phyloP scores from a whole-genome alignment of 1,140 invertebrate genomes.

The Drosophila yakuba region DNA sequence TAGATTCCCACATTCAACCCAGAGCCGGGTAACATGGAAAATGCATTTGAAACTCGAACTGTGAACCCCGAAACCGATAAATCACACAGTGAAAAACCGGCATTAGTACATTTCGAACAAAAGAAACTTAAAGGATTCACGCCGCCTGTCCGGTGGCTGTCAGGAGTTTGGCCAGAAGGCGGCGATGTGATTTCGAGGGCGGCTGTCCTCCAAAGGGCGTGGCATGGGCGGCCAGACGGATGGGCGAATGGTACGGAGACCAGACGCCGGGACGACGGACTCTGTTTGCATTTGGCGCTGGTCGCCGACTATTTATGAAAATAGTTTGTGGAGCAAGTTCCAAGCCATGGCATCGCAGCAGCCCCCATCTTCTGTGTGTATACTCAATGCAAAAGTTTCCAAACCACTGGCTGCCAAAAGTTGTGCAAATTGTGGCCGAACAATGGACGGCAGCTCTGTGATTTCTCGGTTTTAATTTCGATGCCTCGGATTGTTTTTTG shows the following conservation, averaged over 20 bases:
- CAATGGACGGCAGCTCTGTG: conserved; percentile 68
- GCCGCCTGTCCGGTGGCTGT: conserved; percentile 50
- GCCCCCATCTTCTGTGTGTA: conserved; percentile 1
- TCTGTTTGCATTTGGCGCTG: conserved; percentile 72
- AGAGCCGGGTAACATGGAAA: conserved; percentile 64
- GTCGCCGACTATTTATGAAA: conserved; percentile 73
- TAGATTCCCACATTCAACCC: neutral
- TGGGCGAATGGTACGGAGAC: neutral
- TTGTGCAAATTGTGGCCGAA: conserved; percentile 77
- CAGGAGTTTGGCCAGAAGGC: conserved; percentile 42
- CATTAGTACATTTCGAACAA: conserved; percentile 76
- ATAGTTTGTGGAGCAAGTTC: conserved; percentile 69
- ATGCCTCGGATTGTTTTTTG: conserved; percentile 53
- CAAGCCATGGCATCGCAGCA: neutral
- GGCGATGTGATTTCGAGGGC: conserved; percentile 21
- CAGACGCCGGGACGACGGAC: conserved; percentile 57
- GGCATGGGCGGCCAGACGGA: neutral
- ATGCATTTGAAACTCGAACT: conserved; percentile 83
- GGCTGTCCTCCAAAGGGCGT: neutral
- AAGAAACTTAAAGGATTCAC: conserved; percentile 81
- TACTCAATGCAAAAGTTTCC: conserved; percentile 54
- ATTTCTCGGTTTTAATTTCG: conserved; percentile 76
- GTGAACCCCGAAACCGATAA: conserved; percentile 82
- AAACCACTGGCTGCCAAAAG: conserved; percentile 74
- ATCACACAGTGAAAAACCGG: conserved; percentile 83